Conservation (phyloP, 2,113 vertebrate genomes). For the Pheucticus melanocephalus region DNA sequence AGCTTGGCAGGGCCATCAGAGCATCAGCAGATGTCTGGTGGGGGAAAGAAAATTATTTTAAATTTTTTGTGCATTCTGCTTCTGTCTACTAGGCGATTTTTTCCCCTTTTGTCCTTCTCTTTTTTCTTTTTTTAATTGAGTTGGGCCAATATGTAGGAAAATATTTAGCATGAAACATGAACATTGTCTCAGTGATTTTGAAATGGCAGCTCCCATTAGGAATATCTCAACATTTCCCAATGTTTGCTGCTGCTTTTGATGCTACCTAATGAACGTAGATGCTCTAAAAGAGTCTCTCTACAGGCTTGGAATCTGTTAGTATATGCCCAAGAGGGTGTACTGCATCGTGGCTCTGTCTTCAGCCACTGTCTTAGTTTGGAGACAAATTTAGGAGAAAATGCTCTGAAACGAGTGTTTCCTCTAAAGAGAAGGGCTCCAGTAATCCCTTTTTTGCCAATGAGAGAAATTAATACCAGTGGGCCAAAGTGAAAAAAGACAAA, state of each 20-base stretch:
- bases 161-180: neutral
- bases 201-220: neutral
- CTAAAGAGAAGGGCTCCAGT: neutral
- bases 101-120: accelerated
- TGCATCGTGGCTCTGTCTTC: slow-evolving; percentile 18
- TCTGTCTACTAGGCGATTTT: neutral
- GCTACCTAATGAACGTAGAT: neutral
- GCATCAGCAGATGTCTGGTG: neutral
- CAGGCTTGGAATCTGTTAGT: slow-evolving; percentile 35
- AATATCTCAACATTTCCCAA: neutral
- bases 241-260: neutral
- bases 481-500: neutral
- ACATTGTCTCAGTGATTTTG: neutral
- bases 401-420: neutral
- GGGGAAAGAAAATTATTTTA: neutral
- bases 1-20: neutral
- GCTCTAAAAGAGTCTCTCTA: neutral
- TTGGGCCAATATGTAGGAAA: neutral
- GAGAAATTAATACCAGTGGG: neutral
- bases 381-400: neutral
- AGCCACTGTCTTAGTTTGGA: neutral
- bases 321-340: neutral
- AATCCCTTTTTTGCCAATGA: neutral
- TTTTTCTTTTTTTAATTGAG: neutral
- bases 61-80: neutral